A percentile compares a stretch with the other conserved stretches of the same genome.
These are phyloP conservation scores for Heliconius cydno DNA, from an alignment of 2,888 invertebrate genomes.

Conservation along the genomic window DNA sequence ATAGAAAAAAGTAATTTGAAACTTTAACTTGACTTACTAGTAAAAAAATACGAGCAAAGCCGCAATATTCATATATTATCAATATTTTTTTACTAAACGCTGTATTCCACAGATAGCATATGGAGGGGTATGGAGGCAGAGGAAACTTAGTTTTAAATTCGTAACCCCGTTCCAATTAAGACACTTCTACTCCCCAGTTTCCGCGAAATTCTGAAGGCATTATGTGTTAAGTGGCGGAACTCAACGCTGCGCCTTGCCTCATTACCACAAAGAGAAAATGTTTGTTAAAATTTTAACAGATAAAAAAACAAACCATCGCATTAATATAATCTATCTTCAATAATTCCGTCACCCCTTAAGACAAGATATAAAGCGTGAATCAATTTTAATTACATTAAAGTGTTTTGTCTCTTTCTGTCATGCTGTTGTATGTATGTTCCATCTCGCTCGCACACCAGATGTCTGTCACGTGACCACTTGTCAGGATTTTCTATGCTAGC, in stretches of 20 bases:
- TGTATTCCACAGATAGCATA: not conserved
- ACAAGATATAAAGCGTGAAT: conserved; percentile 3
- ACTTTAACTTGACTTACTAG: too few relatives aligned
- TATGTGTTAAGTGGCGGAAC: not conserved
- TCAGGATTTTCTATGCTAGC: conserved; percentile 53
- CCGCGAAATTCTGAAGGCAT: not conserved
- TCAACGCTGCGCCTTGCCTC: not conserved
- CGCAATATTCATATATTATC: too few relatives aligned
- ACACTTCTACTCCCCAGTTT: not conserved
- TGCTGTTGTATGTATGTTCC: not conserved
- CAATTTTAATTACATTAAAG: conserved; percentile 4
- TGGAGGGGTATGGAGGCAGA: not conserved
- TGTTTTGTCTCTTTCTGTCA: not conserved
- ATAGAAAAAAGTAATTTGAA: too few relatives aligned
- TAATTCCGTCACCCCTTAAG: not conserved
- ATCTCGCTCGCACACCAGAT: conserved; percentile 46
- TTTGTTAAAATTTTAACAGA: not conserved
- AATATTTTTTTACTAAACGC: not conserved
- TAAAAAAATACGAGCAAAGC: too few relatives aligned
- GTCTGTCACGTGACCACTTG: conserved; percentile 59
- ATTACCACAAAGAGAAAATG: not conserved
- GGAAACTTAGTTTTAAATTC: not conserved
- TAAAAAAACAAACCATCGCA: not conserved
- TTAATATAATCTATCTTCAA: not conserved
- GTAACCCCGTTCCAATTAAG: not conserved